A percentile compares a stretch with the other conserved stretches of the same genome.
Conservation (phyloP, 2,888 invertebrate species). For the Sipunculus nudus region DNA sequence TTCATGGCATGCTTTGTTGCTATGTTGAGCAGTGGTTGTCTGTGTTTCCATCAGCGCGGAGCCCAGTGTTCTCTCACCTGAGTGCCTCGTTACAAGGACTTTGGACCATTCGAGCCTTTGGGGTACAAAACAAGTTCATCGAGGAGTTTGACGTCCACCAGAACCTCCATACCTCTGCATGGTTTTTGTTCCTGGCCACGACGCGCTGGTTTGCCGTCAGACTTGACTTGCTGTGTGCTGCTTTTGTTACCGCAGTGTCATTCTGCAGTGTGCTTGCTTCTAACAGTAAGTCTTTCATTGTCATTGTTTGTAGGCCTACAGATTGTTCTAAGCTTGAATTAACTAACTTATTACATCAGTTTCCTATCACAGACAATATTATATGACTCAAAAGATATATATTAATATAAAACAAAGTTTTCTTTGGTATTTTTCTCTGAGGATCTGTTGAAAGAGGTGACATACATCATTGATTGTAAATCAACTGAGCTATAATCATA, state of each 20-base stretch:
- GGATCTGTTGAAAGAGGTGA: too few species aligned
- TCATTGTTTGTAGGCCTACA: neutral
- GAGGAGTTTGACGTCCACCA: conserved; percentile 67
- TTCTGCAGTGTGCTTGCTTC: conserved; percentile 82
- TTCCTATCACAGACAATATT: neutral
- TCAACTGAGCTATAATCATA: too few species aligned
- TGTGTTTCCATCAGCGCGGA: conserved; percentile 86
- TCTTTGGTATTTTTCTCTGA: too few species aligned
- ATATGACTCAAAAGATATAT: neutral
- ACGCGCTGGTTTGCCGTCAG: conserved; percentile 94
- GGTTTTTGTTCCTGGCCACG: conserved; percentile 88
- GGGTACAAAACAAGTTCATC: conserved; percentile 80
- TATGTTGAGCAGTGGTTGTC: too few species aligned
- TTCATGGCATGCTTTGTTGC: too few species aligned
- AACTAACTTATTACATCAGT: neutral
- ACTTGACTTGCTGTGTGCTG: conserved; percentile 86
- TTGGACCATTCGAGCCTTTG: conserved; percentile 89
- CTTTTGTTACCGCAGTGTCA: conserved; percentile 87
- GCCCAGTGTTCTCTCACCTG: conserved; percentile 94
- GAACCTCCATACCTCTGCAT: conserved; percentile 86
- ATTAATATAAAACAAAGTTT: too few species aligned
- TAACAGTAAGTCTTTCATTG: conserved; percentile 56
- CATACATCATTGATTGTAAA: too few species aligned
- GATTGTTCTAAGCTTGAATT: neutral
- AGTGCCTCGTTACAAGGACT: conserved; percentile 89